phyloP scores from a whole-genome alignment of 2,797 vertebrate genomes.

The Spinibarbus caldwelli region DNA sequence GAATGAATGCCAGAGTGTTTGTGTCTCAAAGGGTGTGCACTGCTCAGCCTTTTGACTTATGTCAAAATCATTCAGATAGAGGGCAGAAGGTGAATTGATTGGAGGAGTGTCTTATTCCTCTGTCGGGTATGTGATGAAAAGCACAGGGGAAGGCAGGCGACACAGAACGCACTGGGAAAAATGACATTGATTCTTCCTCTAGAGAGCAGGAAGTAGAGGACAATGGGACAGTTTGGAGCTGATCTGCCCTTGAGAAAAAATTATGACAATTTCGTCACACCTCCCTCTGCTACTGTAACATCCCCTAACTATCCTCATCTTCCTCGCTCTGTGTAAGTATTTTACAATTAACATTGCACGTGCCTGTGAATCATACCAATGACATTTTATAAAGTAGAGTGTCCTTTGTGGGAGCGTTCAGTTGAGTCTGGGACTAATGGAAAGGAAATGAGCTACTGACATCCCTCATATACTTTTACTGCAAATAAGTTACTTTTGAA shows the following conservation, averaged over 20 bases:
- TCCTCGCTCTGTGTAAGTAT: background rate
- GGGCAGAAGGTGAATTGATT: conserved; percentile 74
- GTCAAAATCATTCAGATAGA: conserved; percentile 66
- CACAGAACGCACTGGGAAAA: conserved; percentile 38
- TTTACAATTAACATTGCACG: conserved; percentile 48
- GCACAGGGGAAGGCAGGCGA: conserved; percentile 17
- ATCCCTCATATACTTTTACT: background rate
- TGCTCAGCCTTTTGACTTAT: conserved; percentile 70
- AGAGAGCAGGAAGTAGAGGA: conserved; percentile 32
- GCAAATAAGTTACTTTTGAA: background rate
- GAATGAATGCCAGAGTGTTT: conserved; percentile 44
- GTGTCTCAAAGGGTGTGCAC: conserved; percentile 65
- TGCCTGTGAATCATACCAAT: conserved; percentile 25
- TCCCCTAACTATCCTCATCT: conserved; percentile 20
- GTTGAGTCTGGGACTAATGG: background rate
- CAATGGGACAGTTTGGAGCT: conserved; percentile 59
- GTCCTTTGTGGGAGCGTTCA: conserved; percentile 19
- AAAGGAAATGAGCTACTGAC: conserved; percentile 2
- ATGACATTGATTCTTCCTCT: conserved; percentile 59
- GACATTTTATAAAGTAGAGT: conserved; percentile 15
- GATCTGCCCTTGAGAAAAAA: conserved; percentile 69
- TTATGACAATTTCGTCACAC: conserved; percentile 61
- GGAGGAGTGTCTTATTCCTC: conserved; percentile 64
- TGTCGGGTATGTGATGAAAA: conserved; percentile 63
- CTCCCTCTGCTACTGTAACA: conserved; percentile 35